Base-by-base conservation (phyloP, 1,140 invertebrate genomes). In the Acromyrmex charruanus region DNA sequence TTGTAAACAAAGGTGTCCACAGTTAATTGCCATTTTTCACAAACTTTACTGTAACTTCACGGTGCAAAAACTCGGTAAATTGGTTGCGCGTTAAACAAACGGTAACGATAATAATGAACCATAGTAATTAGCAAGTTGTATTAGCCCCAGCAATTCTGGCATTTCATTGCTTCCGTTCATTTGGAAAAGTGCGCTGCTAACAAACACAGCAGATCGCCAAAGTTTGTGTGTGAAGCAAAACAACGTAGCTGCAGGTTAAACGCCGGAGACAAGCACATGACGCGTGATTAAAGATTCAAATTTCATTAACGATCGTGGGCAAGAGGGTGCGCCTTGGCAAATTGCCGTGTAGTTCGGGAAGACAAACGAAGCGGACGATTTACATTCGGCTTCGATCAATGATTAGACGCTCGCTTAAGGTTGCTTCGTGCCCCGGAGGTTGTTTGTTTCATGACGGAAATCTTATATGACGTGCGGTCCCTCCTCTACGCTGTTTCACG, bases 361-460 rank as follows among this genome's bases (percentile, higher is more conserved):
- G 85, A 85, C 79, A 80, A 85, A 89, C 74, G 88, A 90, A 90
- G 79, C 31, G 61, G 49, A 77, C 44, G 84, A 89, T 89, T 77
- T 89, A 89, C 88, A 89, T 86, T 81, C 84, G 68, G 87, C 66
- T 58, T 28, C 61, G 71, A 63, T 66, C 53, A 80, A 90, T 90
- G 72, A 87, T 90, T 90, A 90, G 88, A 75, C 59, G 53, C 66
- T 63, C 55, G 88, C 85, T 89, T 90, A 89, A 90, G 84, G 88
- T 74, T 79, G 85, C 88, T 74, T 87, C 88, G 88, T 90, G 86
- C 74, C 79, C 49, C 71, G 65, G 88, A 71, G 90, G 88, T 82
- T 92, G 87, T 90, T 92, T 92, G 90, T 90, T 88, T 91, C 86
- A 74, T 79, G 80, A 81, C 85, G 87, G 90, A 91, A 90, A 91